These are phyloP conservation scores for Chymomyza costata DNA, from an alignment of 1,140 invertebrate species.

Conservation along the genomic window DNA sequence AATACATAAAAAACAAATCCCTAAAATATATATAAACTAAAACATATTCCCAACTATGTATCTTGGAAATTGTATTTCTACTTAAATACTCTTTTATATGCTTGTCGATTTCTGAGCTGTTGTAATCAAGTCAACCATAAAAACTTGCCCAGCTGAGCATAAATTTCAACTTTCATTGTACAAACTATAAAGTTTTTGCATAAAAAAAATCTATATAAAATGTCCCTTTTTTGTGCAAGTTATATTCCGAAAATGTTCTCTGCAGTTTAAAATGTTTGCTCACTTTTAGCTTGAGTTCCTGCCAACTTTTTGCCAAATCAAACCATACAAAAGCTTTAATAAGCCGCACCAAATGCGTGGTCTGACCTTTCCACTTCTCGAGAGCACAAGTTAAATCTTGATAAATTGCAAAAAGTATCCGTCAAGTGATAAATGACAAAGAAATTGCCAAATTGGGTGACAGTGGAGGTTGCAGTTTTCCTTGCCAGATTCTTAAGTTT, in stretches of 20 bases:
- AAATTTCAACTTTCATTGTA: constrained; percentile 27
- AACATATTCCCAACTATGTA: no score
- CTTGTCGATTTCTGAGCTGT: no score
- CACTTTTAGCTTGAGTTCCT: no score
- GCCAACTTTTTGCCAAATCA: constrained; percentile 11
- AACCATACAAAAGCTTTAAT: constrained; percentile 29
- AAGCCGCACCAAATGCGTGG: constrained; percentile 23
- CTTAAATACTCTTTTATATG: no score
- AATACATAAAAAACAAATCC: no score
- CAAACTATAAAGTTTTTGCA: constrained; percentile 15
- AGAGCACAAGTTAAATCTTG: constrained; percentile 57
- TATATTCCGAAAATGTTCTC: no score
- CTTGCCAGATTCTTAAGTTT: neutral
- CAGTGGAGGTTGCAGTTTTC: constrained; percentile 2
- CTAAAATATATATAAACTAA: no score
- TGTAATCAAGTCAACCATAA: constrained; percentile 31
- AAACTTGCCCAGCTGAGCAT: constrained; percentile 17
- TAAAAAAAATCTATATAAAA: constrained; percentile 19
- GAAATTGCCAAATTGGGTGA: constrained; percentile 59
- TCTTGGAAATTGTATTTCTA: no score
- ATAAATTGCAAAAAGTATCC: constrained; percentile 52
- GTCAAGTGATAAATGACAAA: constrained; percentile 64
- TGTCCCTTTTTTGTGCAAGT: no score
- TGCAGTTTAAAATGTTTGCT: no score
- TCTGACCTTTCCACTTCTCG: constrained; percentile 45